phyloP scores from a whole-genome alignment of 1,140 invertebrate genomes.

The Drosophila miranda region DNA sequence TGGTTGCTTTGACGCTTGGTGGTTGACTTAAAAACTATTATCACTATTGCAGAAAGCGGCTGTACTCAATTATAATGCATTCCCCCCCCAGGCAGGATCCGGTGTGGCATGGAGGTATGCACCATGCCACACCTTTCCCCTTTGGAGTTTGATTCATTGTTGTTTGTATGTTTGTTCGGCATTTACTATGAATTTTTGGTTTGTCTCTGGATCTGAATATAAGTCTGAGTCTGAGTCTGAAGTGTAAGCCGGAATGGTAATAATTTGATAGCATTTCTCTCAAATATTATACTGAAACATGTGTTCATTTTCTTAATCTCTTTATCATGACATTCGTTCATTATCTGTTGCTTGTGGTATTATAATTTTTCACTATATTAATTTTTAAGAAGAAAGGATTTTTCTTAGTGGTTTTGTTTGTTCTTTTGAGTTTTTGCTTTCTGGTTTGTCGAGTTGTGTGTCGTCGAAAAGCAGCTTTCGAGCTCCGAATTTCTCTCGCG shows the following conservation, averaged over 20 bases:
- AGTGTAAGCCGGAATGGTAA: slow-evolving; percentile 57
- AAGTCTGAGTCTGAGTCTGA: slow-evolving; percentile 43
- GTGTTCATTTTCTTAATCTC: slow-evolving; percentile 12
- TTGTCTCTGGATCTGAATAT: slow-evolving; percentile 20
- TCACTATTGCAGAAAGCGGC: slow-evolving; percentile 82
- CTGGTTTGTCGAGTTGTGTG: slow-evolving; percentile 32
- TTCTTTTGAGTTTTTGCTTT: slow-evolving; percentile 22
- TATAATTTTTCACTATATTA: slow-evolving; percentile 38
- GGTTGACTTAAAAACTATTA: slow-evolving; percentile 82
- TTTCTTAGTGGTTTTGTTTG: slow-evolving; percentile 23
- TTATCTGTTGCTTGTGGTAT: slow-evolving; percentile 14
- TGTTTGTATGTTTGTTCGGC: slow-evolving; percentile 60
- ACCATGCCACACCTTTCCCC: slow-evolving; percentile 4
- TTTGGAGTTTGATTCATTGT: slow-evolving; percentile 49
- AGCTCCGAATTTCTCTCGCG: slow-evolving; percentile 30
- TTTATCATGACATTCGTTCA: slow-evolving; percentile 14
- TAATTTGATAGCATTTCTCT: slow-evolving; percentile 25
- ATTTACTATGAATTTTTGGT: slow-evolving; percentile 59
- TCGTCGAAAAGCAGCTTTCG: slow-evolving; percentile 55
- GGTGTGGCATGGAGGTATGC: background rate
- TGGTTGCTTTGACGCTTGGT: slow-evolving; percentile 57
- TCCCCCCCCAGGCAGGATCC: slow-evolving; percentile 9
- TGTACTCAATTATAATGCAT: slow-evolving; percentile 66
- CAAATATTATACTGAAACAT: slow-evolving; percentile 10
- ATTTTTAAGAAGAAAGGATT: slow-evolving; percentile 78